Conservation (phyloP, 2,888 invertebrate genomes). For the Oeneis ivallda region DNA sequence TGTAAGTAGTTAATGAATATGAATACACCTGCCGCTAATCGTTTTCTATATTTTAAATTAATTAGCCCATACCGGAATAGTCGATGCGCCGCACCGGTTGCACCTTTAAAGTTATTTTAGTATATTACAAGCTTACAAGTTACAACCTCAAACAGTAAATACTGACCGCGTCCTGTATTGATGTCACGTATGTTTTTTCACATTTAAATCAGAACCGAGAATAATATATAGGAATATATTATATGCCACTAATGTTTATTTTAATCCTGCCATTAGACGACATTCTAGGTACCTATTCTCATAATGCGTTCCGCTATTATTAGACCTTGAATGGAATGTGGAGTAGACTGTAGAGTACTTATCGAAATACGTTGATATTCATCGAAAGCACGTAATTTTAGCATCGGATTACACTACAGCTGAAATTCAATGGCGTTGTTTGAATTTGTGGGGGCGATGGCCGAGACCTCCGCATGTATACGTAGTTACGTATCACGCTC, state of each 20-base stretch:
- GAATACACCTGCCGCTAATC: constrained; percentile 14
- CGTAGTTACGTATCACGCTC: constrained; percentile 34
- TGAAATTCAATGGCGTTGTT: constrained; percentile 52
- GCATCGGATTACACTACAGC: constrained; percentile 55
- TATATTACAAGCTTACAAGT: not conserved
- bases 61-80: not conserved
- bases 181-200: too few relatives aligned
- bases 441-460: constrained; percentile 62
- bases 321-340: not conserved
- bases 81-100: not conserved
- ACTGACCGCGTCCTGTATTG: not conserved
- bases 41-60: constrained; percentile 7
- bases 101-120: constrained; percentile 1
- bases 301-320: constrained; percentile 11
- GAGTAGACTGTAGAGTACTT: not conserved
- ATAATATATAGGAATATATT: not conserved
- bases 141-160: not conserved
- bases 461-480: constrained; percentile 54
- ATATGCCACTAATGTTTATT: not conserved
- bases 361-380: constrained; percentile 7
- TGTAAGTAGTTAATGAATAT: not conserved
- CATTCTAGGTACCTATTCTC: constrained; percentile 7
- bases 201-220: not conserved
- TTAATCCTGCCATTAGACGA: constrained; percentile 7
- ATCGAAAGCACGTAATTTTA: constrained; percentile 42